Base-by-base conservation (phyloP, 23 tunicate species). In the Trididemnum miniatum region DNA sequence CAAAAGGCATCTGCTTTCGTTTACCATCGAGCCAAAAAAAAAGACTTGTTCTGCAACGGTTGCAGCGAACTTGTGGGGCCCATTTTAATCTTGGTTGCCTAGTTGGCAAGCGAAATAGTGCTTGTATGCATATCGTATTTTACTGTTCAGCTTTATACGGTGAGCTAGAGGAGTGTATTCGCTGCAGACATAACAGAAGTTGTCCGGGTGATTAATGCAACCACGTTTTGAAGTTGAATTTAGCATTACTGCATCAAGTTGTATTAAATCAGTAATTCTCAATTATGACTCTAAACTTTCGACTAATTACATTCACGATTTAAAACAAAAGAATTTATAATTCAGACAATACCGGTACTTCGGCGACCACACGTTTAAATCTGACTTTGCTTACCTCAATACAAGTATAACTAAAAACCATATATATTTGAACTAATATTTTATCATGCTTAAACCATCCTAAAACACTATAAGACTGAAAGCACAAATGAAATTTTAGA, bases 61-160 rank as follows among this genome's bases (percentile, higher is more conserved):
- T 80, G 84, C 84, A 80, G 65, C 76, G 65, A 80, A 80, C 35
- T 25, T 65, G 84, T 65, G 84, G 76, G 84, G 76, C 59, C 84
- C 39, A 80, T 36, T 33, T 80, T 80, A 65, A 40, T 80, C 84
- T 65, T 80, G 84, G 40, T 80, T 66, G 59, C 84, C 84, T 28
- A 80, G 76, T 65, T 80, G 75, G 32, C 84, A 80, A 44, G 34
- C 83, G 60, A 79, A 65, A 39, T 80, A 80, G 76, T 65, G 84
- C 84, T 80, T 80, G 76, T 80, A 80, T 1, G 75, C 84, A 80
- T 39, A 80, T 60, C 59, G 65, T 31, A 80, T 60, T 80, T 1
- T 80, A 76, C 26, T 80, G 84, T 31, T 39, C 59, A 80, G 84
- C 76, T 80, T 80, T 36, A 65, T 30, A 80, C 59, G 59, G 59